Percentiles rank a stretch among this genome's conserved stretches.
Evolutionary conservation across 2,113 vertebrate species (phyloP).

Genomic region (Sapayoa aenigma): DNA sequence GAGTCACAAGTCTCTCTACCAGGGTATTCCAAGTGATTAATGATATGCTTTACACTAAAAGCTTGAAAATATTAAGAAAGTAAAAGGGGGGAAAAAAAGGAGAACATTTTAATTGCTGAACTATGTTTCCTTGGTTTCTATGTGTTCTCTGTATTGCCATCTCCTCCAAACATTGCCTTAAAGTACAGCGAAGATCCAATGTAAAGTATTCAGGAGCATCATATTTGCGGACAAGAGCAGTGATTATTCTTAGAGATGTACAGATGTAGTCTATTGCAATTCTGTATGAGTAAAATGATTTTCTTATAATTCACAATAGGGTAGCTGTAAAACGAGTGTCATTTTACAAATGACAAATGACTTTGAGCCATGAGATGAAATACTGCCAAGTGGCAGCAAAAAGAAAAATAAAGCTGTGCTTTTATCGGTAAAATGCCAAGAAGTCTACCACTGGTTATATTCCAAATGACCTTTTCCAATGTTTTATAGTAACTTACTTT

Average conservation of each 20-base stretch:
- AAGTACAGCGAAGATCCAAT: neutral
- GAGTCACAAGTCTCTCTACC: neutral
- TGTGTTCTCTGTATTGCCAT: neutral
- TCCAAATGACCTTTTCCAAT: neutral
- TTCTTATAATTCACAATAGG: neutral
- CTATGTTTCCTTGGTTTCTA: neutral
- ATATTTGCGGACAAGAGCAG: neutral
- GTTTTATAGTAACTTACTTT: neutral
- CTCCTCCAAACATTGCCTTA: neutral
- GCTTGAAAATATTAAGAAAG: neutral
- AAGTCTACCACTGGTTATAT: neutral
- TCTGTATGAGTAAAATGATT: neutral
- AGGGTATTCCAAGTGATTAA: neutral
- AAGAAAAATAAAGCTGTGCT: slow-evolving; percentile 15
- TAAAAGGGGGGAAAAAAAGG: neutral
- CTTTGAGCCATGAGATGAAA: neutral
- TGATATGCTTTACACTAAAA: neutral
- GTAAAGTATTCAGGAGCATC: neutral
- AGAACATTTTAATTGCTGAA: neutral
- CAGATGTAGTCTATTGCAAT: neutral
- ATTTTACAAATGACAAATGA: neutral
- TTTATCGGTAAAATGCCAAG: slow-evolving; percentile 2
- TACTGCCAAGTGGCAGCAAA: slow-evolving; percentile 17
- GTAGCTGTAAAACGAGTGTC: neutral
- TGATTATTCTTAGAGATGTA: neutral